Conservation (phyloP, 2,113 vertebrate species). For the Phycodurus eques region DNA sequence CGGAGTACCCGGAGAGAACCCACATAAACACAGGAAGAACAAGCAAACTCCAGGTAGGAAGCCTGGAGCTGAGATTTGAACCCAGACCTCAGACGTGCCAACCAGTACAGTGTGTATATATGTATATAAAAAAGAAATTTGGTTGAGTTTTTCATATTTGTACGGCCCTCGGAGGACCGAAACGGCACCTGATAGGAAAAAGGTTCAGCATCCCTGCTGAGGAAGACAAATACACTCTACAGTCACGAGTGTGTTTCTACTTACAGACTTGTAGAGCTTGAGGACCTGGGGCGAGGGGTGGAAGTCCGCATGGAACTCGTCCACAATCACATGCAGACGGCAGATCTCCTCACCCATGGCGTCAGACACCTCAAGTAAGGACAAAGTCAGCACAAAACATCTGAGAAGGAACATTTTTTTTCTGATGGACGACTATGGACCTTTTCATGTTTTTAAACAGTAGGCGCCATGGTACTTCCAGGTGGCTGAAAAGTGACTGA, state of each 20-base stretch:
- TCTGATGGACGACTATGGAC: background rate
- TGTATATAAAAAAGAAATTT: too few species aligned
- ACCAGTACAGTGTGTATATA: too few species aligned
- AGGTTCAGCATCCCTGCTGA: too few species aligned
- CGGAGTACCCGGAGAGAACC: too few species aligned
- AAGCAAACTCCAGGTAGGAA: too few species aligned
- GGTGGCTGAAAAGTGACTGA: background rate
- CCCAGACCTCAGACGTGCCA: too few species aligned
- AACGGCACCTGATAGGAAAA: too few species aligned
- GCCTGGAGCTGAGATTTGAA: too few species aligned
- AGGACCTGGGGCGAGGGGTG: conserved; percentile 87
- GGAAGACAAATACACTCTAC: background rate
- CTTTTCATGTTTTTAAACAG: background rate
- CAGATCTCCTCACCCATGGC: conserved; percentile 97
- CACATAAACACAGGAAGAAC: too few species aligned
- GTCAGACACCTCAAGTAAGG: conserved; percentile 81
- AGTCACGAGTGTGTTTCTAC: conserved; percentile 31
- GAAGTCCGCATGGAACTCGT: conserved; percentile 90
- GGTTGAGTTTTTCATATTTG: too few species aligned
- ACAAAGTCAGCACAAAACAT: background rate
- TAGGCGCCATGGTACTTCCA: background rate
- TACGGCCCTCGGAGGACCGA: too few species aligned
- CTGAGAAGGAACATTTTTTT: background rate
- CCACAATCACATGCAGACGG: conserved; percentile 89
- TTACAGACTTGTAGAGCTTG: conserved; percentile 89